Base-by-base conservation (phyloP, 2,888 invertebrate species). In the Calameuta filiformis region DNA sequence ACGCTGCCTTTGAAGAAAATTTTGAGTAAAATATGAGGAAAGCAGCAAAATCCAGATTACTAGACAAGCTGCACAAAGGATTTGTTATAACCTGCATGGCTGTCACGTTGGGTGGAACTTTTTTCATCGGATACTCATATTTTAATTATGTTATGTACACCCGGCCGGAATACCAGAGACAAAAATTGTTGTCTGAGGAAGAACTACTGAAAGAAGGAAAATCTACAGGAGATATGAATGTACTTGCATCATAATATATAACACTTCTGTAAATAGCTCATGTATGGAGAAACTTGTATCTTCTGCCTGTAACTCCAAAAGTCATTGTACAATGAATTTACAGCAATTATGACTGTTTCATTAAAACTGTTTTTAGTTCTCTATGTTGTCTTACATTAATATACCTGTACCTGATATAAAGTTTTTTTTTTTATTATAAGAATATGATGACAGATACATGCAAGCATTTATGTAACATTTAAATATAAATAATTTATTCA, bases 171-270 rank as follows among this genome's bases (percentile, higher is more conserved):
- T 69, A 77, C 0, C 80, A 73, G 75, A 90, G 90, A 82, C 88
- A 92, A 77, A 87, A 91, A 79, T 90, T 92, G n/a, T 84, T 89
- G 1, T 91, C 91, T 77, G 91, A 93, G 82, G 86, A 89, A 80
- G 93, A 93, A 86, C 88, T 94, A 1, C 85, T 94, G 73, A 85
- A 90, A 3, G 94, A 94, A 90, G 94, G 94, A n/a, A 79, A 33
- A 73, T 33, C 69, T 73, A 23, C 40, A 1, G 73, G 73, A 30
- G 73, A 68, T 73, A 75, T n/a, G 34, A 34, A 73, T 76, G 77
- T 79, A 73, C 68, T 75, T 75, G 69, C 34, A 12, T 71, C 31
- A 71, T 71, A 33, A 71, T 34, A 3, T 23, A 15, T 23, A 33
- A 15, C 0, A 31, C 71, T 71, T 31, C 12, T 15, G 33, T 71